Conservation (phyloP, 2,888 invertebrate species). For the Pachymerium ferrugineum region DNA sequence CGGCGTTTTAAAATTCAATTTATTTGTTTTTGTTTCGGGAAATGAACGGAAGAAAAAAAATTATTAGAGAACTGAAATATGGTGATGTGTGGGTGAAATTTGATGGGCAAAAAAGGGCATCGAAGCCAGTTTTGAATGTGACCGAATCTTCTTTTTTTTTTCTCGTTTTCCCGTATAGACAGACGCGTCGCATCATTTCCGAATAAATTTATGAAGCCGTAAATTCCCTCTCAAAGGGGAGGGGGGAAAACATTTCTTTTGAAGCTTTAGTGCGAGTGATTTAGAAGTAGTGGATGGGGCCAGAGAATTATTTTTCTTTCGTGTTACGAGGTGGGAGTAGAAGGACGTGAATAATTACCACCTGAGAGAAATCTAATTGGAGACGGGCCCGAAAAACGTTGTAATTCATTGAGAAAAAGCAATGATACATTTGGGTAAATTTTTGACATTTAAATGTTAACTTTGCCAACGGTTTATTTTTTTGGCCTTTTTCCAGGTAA, state of each 20-base stretch:
- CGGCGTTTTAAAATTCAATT: too few relatives aligned
- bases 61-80: background rate
- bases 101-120: background rate
- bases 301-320: background rate
- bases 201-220: conserved; percentile 13
- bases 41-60: too few relatives aligned
- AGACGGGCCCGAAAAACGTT: too few relatives aligned
- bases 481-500: background rate
- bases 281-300: background rate
- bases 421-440: too few relatives aligned
- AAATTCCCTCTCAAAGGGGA: background rate
- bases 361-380: too few relatives aligned
- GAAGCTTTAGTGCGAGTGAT: background rate
- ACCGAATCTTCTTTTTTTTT: background rate
- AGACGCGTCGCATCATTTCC: conserved; percentile 13
- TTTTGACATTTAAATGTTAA: background rate
- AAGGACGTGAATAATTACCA: background rate
- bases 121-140: background rate
- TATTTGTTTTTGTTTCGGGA: too few relatives aligned
- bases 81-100: background rate
- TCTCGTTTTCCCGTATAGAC: background rate
- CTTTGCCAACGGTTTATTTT: background rate
- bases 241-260: background rate
- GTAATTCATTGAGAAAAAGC: too few relatives aligned
- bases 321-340: too few relatives aligned